A percentile compares a stretch with the other conserved stretches of the same genome.
Evolutionary conservation across 2,888 invertebrate species (phyloP).

Genomic region (Drosophila eohydei): DNA sequence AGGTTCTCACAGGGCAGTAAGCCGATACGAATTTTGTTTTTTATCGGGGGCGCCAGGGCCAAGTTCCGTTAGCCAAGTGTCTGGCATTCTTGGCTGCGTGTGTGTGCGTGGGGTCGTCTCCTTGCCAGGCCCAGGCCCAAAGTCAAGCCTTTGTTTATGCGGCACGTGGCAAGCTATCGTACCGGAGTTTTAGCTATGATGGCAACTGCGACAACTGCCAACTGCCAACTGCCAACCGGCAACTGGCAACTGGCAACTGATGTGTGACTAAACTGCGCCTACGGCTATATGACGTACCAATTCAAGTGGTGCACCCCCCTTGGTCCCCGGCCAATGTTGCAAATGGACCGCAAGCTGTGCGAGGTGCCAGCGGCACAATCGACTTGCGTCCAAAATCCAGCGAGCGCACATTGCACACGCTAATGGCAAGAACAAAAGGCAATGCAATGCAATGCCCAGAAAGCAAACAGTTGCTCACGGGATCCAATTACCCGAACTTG

Average conservation of each 20-base stretch:
- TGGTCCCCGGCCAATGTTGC: neutral
- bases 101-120: constrained; percentile 39
- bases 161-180: constrained; percentile 57
- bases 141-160: constrained; percentile 74
- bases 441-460: constrained; percentile 38
- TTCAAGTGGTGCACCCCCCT: neutral
- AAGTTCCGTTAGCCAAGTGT: constrained; percentile 61
- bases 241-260: constrained; percentile 44
- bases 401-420: constrained; percentile 52
- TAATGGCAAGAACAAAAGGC: constrained; percentile 54
- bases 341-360: constrained; percentile 70
- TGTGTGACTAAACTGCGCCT: constrained; percentile 73
- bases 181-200: constrained; percentile 15
- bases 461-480: constrained; percentile 77
- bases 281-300: constrained; percentile 40
- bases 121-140: constrained; percentile 27
- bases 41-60: constrained; percentile 32
- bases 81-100: constrained; percentile 1
- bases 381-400: constrained; percentile 43
- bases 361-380: constrained; percentile 47
- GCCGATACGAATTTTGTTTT: constrained; percentile 27
- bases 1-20: constrained; percentile 61
- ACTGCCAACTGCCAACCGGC: constrained; percentile 6
- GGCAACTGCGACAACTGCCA: constrained; percentile 11
- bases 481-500: constrained; percentile 69